A percentile compares a stretch with the other conserved stretches of the same genome.
These are phyloP conservation scores for Ciconia nigra DNA, from an alignment of 2,797 vertebrate species.

Conservation along the genomic window DNA sequence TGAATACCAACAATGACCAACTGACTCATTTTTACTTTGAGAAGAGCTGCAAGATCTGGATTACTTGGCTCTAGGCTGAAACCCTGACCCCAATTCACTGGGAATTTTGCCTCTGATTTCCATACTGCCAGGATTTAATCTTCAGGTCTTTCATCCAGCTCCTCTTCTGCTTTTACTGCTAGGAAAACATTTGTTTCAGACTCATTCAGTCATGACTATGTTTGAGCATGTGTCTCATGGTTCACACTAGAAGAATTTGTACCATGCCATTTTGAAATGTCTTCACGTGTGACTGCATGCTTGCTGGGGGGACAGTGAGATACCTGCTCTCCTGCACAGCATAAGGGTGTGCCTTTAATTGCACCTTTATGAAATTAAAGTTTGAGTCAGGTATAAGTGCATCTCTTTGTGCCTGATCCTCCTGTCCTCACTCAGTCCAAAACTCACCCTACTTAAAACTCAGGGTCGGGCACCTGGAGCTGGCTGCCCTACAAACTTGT, in stretches of 20 bases:
- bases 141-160: neutral
- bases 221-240: neutral
- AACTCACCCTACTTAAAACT: neutral
- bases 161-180: neutral
- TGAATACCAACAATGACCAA: neutral
- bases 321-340: neutral
- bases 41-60: neutral
- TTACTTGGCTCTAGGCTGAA: neutral
- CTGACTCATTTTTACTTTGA: conserved; percentile 3
- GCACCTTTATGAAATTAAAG: neutral
- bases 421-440: neutral
- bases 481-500: neutral
- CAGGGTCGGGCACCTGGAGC: neutral
- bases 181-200: neutral
- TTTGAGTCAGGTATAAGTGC: neutral
- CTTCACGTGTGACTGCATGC: neutral
- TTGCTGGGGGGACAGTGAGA: neutral
- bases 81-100: neutral
- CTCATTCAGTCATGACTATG: neutral
- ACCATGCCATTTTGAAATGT: neutral
- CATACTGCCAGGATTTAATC: neutral
- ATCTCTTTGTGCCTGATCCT: neutral
- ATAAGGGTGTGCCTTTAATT: neutral
- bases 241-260: neutral
- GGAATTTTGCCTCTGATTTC: neutral